These are phyloP conservation scores for Rousettus madagascariensis DNA, from an alignment of 2,797 vertebrate genomes.

Conservation along the genomic window DNA sequence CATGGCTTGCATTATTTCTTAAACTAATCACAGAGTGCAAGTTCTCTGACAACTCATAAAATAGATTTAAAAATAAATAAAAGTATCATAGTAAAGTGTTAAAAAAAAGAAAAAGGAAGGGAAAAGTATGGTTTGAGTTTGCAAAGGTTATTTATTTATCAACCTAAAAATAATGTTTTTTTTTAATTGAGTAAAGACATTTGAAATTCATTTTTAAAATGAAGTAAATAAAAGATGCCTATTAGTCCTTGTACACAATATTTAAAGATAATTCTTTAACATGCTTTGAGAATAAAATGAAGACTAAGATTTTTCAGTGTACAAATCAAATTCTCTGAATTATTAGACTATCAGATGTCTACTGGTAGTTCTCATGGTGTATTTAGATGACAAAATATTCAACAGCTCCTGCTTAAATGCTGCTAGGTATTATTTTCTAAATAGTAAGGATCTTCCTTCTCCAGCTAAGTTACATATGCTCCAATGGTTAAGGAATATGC, in stretches of 20 bases:
- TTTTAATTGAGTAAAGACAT: neutral
- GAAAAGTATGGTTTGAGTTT: neutral
- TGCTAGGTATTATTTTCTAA: neutral
- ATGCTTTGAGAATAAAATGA: constrained; percentile 4
- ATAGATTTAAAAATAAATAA: neutral
- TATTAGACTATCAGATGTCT: neutral
- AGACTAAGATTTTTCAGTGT: neutral
- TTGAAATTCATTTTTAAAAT: neutral
- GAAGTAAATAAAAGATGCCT: neutral
- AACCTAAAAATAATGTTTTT: neutral
- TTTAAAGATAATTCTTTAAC: neutral
- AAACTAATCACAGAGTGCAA: neutral
- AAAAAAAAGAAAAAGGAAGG: too few relatives aligned
- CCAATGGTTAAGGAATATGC: neutral
- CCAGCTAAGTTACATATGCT: neutral
- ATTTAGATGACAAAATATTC: neutral
- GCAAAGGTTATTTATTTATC: neutral
- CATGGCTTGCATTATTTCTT: neutral
- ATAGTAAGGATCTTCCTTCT: neutral
- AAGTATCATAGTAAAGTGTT: too few relatives aligned
- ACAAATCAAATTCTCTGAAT: neutral
- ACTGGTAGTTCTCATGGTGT: neutral
- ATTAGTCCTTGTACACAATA: neutral
- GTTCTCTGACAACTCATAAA: neutral
- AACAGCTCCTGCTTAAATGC: neutral